Evolutionary conservation across 2,888 invertebrate genomes (phyloP), one percentile per base, ranked within the genome.

Genomic region (Torymus tubicola): DNA sequence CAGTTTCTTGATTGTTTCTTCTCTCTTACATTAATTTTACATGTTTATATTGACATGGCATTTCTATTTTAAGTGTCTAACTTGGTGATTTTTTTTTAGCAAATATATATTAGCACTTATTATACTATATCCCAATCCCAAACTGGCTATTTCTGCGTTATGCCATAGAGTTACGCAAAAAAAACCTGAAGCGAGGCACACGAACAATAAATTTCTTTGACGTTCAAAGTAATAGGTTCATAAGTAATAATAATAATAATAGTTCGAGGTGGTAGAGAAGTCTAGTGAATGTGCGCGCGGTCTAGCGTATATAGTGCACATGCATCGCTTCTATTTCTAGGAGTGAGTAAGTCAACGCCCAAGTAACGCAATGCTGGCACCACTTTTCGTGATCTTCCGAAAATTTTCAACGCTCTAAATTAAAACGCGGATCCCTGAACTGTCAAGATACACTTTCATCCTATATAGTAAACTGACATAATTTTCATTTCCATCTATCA

Each of bases 251-350:
- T 60, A 42, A 52, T 21, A 52, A n/a, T 83, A 42, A 42, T 42
- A 42, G 42, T 42, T 8, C 42, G 42, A 42, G 42, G 42, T 8
- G 42, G 42, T 1, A 8, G 31, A 8, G 42, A 42, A 42, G 42
- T 8, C 42, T 42, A 8, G 42, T 42, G 42, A 42, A 42, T 8
- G 42, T 8, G 42, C 42, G 3, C 31, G 77, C 79, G 75, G 84
- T n/a, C n/a, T 21, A 21, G 21, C 21, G 21, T 21, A 21, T 21
- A 21, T 83, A 85, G 83, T 85, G 87, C 86, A 87, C 86, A 87
- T 87, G 87, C 86, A 85, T 85, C 87, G 86, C 78, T 86, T 88
- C 90, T 90, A 90, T 90, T 90, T 90, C 88, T 88, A 89, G 90
- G 85, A 89, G 87, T 89, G 90, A 90, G 88, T 87, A 88, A 89